A percentile compares a stretch with the other conserved stretches of the same genome.
These are phyloP conservation scores for Colius striatus DNA, from an alignment of 2,113 vertebrate species.

Conservation along the genomic window DNA sequence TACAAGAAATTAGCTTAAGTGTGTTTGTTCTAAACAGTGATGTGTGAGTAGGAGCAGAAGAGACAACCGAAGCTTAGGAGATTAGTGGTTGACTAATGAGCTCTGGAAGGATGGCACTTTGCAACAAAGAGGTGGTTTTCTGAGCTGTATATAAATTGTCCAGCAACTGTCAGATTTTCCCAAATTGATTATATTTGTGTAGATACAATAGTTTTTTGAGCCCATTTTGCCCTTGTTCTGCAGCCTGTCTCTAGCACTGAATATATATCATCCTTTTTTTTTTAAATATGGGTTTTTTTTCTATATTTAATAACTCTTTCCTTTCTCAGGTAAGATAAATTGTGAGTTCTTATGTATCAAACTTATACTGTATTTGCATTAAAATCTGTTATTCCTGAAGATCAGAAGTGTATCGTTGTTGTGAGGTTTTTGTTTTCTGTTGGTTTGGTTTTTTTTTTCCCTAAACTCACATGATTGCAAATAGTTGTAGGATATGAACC, in stretches of 20 bases:
- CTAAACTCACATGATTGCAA: neutral
- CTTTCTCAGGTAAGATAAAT: slow-evolving; percentile 38
- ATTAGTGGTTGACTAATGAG: neutral
- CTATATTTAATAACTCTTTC: neutral
- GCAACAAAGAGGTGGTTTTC: neutral
- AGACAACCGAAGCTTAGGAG: neutral
- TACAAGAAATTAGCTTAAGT: neutral
- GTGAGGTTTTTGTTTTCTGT: neutral
- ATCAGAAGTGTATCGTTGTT: neutral
- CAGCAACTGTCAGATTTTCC: neutral
- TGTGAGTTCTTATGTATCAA: neutral
- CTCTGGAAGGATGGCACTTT: neutral
- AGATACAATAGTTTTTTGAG: neutral
- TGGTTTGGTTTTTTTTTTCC: neutral
- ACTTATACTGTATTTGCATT: neutral
- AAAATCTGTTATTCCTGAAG: neutral
- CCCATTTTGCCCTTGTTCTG: neutral
- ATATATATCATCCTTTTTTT: neutral
- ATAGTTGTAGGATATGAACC: neutral
- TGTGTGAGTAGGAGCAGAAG: neutral
- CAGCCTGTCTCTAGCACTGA: neutral
- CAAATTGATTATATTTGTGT: neutral
- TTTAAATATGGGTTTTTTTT: neutral
- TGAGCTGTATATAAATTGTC: neutral
- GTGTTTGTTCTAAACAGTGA: neutral